Evolutionary conservation across 2,113 vertebrate genomes (phyloP), one percentile per base, ranked within the genome.

Genomic region (Delphinapterus leucas): DNA sequence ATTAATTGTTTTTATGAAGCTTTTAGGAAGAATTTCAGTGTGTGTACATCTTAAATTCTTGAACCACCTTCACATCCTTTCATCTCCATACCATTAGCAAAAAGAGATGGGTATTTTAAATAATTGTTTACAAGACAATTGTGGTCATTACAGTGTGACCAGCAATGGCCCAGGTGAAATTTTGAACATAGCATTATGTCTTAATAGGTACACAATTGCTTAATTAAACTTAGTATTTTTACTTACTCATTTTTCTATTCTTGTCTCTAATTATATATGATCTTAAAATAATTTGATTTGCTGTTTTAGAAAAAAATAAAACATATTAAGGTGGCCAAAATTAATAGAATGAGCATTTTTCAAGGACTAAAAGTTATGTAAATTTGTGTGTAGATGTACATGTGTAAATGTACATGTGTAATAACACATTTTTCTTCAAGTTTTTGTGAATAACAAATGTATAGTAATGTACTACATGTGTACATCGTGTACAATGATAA

Each of bases 171-270:
- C 23, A 79, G 55, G 26, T 58, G 38, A 87, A 63, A 76, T 90
- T 86, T 87, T 95, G 33, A 61, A 41, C 8, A 20, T 25, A 63
- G 85, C 14, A 33, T 58, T 28, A n/a, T 70, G 18, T 85, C 14
- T 61, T 90, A 73, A 76, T 65, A 73, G 53, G 10, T 38, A 36
- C 41, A 65, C 38, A 41, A 6, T 49, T 88, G 47, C 6, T 83
- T 87, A 67, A 60, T 90, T 86, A 93, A 55, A 36, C 8, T 71
- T 93, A 82, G 63, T 67, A 60, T 8, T 90, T 85, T 93, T 92
- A 84, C 41, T 95, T 88, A 60, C 2, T 81, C 9, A 33, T 65
- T 88, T 89, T 96, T 80, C 5, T 71, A 7, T 73, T 84, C 63
- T 92, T 84, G 33, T 71, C 25, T 95, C 10, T 65, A 58, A 85